Base-by-base conservation (phyloP, 2,888 invertebrate species). In the Andrena dorsata region DNA sequence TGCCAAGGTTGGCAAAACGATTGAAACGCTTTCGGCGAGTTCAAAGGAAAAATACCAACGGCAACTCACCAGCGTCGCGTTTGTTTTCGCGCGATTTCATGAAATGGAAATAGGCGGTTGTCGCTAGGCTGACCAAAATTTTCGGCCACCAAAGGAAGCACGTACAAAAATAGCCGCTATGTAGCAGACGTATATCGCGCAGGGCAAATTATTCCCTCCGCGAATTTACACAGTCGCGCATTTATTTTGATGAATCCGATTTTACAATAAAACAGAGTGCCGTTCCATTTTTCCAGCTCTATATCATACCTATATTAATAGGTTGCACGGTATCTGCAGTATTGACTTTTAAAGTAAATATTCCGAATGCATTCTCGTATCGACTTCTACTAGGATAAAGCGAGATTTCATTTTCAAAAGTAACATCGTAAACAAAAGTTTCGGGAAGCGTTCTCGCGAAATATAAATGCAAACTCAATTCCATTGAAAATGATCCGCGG, bases 181-280 rank as follows among this genome's bases (percentile, higher is more conserved):
- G 20, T 1, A 8, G 20, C 16, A 23, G 32, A 26, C 10, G n/a
- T 6, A 13, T 10, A 63, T 20, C 28, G 8, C 2, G 10, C 5
- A 47, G 26, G 4, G 13, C 8, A 47, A 70, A 35, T 41, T 60
- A 30, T 70, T 70, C 69, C 32, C 23, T 6, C 16, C 56, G 41
- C 69, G 58, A 41, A 26, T 41, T 69, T n/a, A 16, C 16, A 32
- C n/a, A 10, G 5, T 13, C 4, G 2, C 23, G 28, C 47, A 10
- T 66, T 32, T 7, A 32, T 32, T 35, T 66, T 16, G 65, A 66
- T 58, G 23, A 60, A 74, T 66, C 47, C 10, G 74, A 76, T 53
- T 51, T 69, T 26, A 16, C 61, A 69, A 69, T 61, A 51, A 69
- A 51, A 66, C 60, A 30, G 51, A 68, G 73, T 60, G 78, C 53